Evolutionary conservation across 2,888 invertebrate species (phyloP).

Genomic region (Druceiella hillmani): DNA sequence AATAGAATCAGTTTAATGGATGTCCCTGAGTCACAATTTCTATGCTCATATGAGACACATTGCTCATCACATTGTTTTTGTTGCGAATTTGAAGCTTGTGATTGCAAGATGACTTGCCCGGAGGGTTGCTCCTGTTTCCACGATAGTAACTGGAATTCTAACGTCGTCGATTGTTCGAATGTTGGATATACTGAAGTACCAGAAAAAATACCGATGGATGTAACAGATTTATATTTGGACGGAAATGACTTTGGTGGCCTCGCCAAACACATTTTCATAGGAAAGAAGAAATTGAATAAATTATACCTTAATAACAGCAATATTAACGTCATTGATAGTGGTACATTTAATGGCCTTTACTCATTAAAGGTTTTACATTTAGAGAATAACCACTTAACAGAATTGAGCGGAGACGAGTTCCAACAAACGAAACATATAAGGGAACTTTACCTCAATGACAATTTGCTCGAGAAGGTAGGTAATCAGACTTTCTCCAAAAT

Average conservation of each 20-base stretch:
- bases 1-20: constrained; percentile 63
- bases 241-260: constrained; percentile 72
- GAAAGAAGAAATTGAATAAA: constrained; percentile 72
- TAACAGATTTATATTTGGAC: constrained; percentile 79
- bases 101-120: constrained; percentile 86
- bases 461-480: constrained; percentile 64
- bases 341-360: constrained; percentile 73
- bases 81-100: constrained; percentile 84
- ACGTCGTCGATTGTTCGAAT: constrained; percentile 77
- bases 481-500: constrained; percentile 71
- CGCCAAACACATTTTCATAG: constrained; percentile 77
- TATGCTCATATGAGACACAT: constrained; percentile 75
- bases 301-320: constrained; percentile 74
- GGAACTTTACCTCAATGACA: constrained; percentile 77
- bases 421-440: constrained; percentile 69
- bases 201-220: constrained; percentile 80
- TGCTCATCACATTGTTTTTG: constrained; percentile 83
- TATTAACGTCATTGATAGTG: constrained; percentile 66
- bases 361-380: constrained; percentile 68
- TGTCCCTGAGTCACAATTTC: constrained; percentile 67
- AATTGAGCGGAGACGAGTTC: constrained; percentile 71
- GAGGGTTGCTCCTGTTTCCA: constrained; percentile 79
- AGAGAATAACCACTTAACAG: constrained; percentile 67
- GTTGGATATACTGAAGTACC: constrained; percentile 67
- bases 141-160: constrained; percentile 77